Percentiles rank a stretch among this genome's conserved stretches.
phyloP scores from a whole-genome alignment of 1,140 invertebrate genomes.

The Euura lappo region DNA sequence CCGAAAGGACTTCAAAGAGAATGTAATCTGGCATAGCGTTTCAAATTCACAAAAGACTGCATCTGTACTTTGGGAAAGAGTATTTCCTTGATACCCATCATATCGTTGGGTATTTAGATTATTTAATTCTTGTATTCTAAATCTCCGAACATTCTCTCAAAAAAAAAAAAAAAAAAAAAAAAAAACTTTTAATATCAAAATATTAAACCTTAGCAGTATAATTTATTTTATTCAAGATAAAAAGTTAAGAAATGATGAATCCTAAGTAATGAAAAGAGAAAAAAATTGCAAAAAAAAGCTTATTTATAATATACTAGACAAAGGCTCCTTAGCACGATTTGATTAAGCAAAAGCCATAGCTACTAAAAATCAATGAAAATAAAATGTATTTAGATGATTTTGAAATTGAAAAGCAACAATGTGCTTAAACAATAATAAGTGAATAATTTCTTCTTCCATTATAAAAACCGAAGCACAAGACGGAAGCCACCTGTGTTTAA shows the following conservation, averaged over 20 bases:
- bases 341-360: not conserved
- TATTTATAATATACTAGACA: not conserved
- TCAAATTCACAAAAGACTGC: not conserved
- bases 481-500: constrained; percentile 29
- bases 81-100: not conserved
- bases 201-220: not conserved
- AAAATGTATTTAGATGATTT: not conserved
- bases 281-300: not conserved
- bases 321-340: not conserved
- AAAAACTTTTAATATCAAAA: too few species aligned
- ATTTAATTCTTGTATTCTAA: too few species aligned
- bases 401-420: constrained; percentile 3
- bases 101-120: too few species aligned
- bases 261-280: too few species aligned
- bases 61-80: not conserved
- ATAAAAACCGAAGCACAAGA: constrained; percentile 42
- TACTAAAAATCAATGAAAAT: not conserved
- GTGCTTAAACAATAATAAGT: constrained; percentile 8
- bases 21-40: not conserved
- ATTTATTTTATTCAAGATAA: not conserved
- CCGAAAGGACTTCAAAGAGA: not conserved
- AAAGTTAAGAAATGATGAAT: not conserved
- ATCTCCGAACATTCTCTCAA: too few species aligned
- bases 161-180: too few species aligned
- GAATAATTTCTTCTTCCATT: constrained; percentile 51